These are phyloP conservation scores for Phrynocephalus forsythii DNA, from an alignment of 2,797 vertebrate genomes.

Conservation along the genomic window DNA sequence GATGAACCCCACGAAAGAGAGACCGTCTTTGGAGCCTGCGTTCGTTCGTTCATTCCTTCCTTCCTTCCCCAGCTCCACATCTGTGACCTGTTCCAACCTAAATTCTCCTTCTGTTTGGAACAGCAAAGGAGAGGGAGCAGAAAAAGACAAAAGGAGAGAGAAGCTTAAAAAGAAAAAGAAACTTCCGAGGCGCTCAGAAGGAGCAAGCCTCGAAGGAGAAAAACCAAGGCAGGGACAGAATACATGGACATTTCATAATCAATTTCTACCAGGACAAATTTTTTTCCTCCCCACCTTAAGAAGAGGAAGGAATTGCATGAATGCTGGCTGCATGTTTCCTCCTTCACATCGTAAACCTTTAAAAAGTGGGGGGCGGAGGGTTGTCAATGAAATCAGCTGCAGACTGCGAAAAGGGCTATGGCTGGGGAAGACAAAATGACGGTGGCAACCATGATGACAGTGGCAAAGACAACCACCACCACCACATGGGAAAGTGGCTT, in stretches of 20 bases:
- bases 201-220: constrained; percentile 27
- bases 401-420: not conserved
- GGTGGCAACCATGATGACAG: too few relatives aligned
- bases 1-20: constrained; percentile 66
- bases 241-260: constrained; percentile 31
- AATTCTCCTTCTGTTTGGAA: constrained; percentile 70
- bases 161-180: not conserved
- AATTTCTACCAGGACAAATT: not conserved
- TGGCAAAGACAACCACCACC: too few relatives aligned
- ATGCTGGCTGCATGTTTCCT: not conserved
- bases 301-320: not conserved
- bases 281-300: not conserved
- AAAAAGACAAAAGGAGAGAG: not conserved
- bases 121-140: constrained; percentile 65
- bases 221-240: constrained; percentile 19
- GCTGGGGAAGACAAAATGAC: not conserved
- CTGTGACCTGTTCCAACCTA: constrained; percentile 61
- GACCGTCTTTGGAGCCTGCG: constrained; percentile 48
- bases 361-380: not conserved
- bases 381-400: not conserved
- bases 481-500: not conserved
- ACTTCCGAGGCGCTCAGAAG: not conserved
- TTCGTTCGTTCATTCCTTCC: not conserved
- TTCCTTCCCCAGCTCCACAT: constrained; percentile 58
- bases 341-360: not conserved